These are phyloP conservation scores for Campylorhamphus procurvoides DNA, from an alignment of 2,113 vertebrate species.

Conservation along the genomic window DNA sequence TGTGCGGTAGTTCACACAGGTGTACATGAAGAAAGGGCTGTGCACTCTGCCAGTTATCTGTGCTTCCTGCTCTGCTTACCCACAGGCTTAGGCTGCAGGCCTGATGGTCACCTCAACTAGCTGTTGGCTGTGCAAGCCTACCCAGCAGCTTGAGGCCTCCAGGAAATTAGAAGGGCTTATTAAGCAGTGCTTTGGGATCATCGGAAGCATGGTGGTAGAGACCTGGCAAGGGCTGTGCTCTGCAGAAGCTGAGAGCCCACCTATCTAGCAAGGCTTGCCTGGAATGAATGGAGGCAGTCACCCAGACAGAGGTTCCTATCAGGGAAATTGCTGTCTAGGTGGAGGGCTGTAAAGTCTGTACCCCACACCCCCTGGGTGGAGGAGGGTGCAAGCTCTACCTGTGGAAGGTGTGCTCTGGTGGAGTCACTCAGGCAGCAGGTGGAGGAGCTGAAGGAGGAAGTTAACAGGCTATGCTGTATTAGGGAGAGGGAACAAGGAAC, in stretches of 20 bases:
- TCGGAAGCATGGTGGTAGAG: not conserved
- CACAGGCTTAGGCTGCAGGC: not conserved
- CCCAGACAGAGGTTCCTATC: not conserved
- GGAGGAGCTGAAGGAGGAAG: not conserved
- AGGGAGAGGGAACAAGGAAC: too few relatives aligned
- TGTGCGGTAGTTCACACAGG: not conserved
- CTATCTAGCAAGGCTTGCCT: not conserved
- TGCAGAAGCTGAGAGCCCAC: not conserved
- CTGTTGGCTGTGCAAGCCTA: not conserved
- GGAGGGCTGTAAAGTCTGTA: not conserved
- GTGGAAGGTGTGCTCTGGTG: not conserved
- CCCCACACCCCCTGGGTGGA: not conserved
- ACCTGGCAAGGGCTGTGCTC: not conserved
- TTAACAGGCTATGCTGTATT: too few relatives aligned
- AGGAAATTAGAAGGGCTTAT: not conserved
- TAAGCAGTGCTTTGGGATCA: not conserved
- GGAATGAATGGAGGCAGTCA: not conserved
- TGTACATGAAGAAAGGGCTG: not conserved
- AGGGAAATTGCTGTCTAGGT: not conserved
- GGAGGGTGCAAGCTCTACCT: not conserved
- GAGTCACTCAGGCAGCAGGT: not conserved
- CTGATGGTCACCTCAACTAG: rapidly evolving
- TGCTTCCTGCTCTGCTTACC: not conserved
- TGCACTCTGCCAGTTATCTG: not conserved
- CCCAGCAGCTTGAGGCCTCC: not conserved